phyloP scores from a whole-genome alignment of 35 echinoderm and acorn worm genomes.

The Anneissia japonica region DNA sequence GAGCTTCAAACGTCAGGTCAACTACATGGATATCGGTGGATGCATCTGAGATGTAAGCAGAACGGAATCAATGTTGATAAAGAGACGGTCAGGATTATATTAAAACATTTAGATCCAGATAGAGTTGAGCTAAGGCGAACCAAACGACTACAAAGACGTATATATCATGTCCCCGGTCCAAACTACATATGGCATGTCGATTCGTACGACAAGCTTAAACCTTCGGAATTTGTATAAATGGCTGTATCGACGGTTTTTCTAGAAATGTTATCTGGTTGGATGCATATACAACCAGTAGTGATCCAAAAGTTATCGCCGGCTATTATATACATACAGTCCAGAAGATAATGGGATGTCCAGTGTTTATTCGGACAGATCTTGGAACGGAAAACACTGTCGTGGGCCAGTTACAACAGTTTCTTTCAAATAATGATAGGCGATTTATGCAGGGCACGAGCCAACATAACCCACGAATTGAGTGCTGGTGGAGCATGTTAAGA shows the following conservation, averaged over 20 bases:
- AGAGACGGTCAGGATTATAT: neutral
- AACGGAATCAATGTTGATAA: slow-evolving; percentile 5
- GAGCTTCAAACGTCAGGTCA: neutral
- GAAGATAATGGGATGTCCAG: neutral
- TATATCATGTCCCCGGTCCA: neutral
- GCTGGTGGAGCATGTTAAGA: slow-evolving; percentile 7
- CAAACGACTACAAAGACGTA: neutral
- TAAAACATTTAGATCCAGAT: slow-evolving; percentile 13
- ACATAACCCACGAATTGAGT: slow-evolving; percentile 8
- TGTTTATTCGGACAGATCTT: neutral
- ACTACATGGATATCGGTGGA: slow-evolving; percentile 24
- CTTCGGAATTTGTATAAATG: slow-evolving; percentile 27
- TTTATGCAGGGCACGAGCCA: neutral
- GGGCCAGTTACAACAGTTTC: neutral
- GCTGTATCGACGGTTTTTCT: slow-evolving; percentile 22
- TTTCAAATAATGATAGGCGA: neutral
- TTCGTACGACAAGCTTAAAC: slow-evolving; percentile 34
- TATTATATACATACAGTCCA: neutral
- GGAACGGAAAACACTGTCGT: slow-evolving; percentile 20
- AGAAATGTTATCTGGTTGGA: slow-evolving; percentile 17
- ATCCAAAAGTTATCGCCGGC: neutral
- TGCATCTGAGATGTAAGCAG: slow-evolving; percentile 10
- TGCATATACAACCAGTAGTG: slow-evolving; percentile 6
- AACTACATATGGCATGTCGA: slow-evolving; percentile 35
- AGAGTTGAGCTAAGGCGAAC: neutral